phyloP scores from a whole-genome alignment of 1,140 invertebrate genomes.

The Antheraea pernyi region DNA sequence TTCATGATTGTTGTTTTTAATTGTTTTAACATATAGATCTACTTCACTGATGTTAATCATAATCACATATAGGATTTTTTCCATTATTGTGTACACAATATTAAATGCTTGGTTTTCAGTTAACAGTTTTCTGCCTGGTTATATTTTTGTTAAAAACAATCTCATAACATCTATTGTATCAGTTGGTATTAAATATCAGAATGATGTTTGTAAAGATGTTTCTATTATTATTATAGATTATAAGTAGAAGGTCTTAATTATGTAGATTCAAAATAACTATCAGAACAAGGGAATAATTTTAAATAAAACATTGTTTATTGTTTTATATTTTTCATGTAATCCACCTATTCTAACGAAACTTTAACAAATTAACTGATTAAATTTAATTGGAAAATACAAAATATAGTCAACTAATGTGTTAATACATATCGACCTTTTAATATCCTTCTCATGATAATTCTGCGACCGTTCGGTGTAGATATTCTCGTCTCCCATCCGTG shows the following conservation, averaged over 20 bases:
- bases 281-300: conserved; percentile 21
- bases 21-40: no score
- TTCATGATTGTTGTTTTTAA: no score
- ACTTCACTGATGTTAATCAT: no score
- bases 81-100: no score
- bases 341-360: neutral
- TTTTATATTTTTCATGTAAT: neutral
- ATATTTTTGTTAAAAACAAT: no score
- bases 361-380: no score
- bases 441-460: conserved; percentile 86
- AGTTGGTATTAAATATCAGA: no score
- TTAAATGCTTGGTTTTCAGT: no score
- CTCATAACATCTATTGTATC: no score
- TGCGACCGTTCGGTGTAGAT: conserved; percentile 83
- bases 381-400: no score
- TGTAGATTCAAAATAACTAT: conserved; percentile 1
- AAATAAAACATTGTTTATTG: conserved; percentile 21
- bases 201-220: neutral
- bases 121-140: no score
- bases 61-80: no score
- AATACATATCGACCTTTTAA: conserved; percentile 86
- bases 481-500: conserved; percentile 86
- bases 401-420: conserved; percentile 79
- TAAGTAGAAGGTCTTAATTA: conserved; percentile 24
- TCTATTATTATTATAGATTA: conserved; percentile 16